Base-by-base conservation (phyloP, 2,888 invertebrate species). In the Oasisia sp. region DNA sequence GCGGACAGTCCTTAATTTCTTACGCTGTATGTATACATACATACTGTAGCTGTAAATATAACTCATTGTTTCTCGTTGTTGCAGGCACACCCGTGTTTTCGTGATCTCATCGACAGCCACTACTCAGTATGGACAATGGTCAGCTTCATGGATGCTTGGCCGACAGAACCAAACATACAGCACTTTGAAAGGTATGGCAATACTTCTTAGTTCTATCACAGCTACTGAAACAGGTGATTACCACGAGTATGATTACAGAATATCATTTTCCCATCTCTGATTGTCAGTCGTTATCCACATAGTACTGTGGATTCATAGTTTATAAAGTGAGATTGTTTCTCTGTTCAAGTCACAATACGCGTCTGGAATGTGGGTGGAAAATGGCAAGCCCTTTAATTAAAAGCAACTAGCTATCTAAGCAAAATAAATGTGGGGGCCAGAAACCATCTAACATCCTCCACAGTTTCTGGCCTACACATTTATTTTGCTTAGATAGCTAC, bases 101-200 rank as follows among this genome's bases (percentile, higher is more conserved):
- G 94, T 93, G 94, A 95, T 93, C 92, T 96, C 91, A 94, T 95
- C 56, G 95, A 95, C 91, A 94, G 91, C 91, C 94, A 94, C 92
- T 93, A 94, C 32, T 94, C 94, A 38, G 91, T 96, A 8, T 96
- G 95, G 96, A 93, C 94, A 1, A 93, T 92, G 91, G 94, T 94
- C 32, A 94, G 94, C 90, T 96, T 96, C 93, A 94, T 94, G 45
- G 95, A 95, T 91, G 92, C 94, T 9, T 96, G 96, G 96, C 96
- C 96, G 14, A 94, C 94, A 32, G 74, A 93, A 50, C 92, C 93
- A 32, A 95, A 95, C 92, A 94, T 95, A 32, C 94, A 92, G 19
- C 95, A 95, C 93, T 96, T 95, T 93, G 94, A 95, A 91, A 95
- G 94, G 96, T 96, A 94, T 94, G 74, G 27, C 27, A 74, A 74